phyloP scores from a whole-genome alignment of 2,888 invertebrate species.

The Drosophila nigricruria region DNA sequence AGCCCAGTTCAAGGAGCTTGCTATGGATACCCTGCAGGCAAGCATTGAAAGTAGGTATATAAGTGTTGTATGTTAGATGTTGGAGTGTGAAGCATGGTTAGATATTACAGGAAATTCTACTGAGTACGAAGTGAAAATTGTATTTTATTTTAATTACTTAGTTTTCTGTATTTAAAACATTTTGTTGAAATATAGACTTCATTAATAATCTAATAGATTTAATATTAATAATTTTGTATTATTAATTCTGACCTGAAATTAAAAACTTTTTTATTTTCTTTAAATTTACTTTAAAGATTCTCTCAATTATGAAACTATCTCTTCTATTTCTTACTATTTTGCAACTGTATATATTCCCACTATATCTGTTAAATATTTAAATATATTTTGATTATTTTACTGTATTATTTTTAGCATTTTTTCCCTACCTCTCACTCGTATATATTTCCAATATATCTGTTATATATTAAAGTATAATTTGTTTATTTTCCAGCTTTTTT shows the following conservation, averaged over 20 bases:
- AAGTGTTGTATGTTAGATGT: neutral
- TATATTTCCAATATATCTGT: too few species aligned
- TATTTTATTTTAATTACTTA: neutral
- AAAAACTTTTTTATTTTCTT: too few species aligned
- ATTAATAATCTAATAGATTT: too few species aligned
- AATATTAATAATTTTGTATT: too few species aligned
- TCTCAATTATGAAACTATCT: neutral
- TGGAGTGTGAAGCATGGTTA: neutral
- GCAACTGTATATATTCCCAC: neutral
- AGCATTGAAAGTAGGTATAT: neutral
- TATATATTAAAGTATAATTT: too few species aligned
- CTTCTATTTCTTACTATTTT: too few species aligned
- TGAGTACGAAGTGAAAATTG: neutral
- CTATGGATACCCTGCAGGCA: conserved; percentile 10
- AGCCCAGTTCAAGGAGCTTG: conserved; percentile 7
- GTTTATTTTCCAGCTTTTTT: too few species aligned
- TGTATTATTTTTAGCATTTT: too few species aligned
- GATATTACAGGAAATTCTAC: neutral
- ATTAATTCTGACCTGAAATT: too few species aligned
- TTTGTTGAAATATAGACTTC: neutral
- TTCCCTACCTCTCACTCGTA: too few species aligned
- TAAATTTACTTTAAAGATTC: neutral
- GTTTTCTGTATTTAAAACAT: neutral
- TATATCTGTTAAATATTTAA: neutral
- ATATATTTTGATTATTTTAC: neutral